phyloP scores from a whole-genome alignment of 2,888 invertebrate species.

The Aethes cnicana region DNA sequence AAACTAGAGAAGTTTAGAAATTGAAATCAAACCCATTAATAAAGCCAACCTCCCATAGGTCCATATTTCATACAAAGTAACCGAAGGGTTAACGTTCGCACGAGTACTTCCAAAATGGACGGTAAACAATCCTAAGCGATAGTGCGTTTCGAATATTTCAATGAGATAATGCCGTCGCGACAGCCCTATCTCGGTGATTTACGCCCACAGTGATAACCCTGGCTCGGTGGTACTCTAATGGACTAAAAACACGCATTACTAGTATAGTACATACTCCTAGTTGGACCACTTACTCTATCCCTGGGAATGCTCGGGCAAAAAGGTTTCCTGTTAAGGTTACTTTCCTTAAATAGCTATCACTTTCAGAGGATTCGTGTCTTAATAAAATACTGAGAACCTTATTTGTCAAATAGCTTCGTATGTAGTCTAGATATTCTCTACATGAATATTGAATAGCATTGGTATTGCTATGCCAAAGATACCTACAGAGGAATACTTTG shows the following conservation, averaged over 20 bases:
- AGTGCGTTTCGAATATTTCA: slow-evolving; percentile 45
- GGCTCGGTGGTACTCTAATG: slow-evolving; percentile 42
- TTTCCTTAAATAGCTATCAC: slow-evolving; percentile 15
- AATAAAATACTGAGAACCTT: too few relatives aligned
- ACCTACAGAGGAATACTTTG: too few relatives aligned
- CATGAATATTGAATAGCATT: too few relatives aligned
- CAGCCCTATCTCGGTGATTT: slow-evolving; percentile 40
- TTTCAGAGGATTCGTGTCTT: background rate
- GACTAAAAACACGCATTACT: slow-evolving; percentile 40
- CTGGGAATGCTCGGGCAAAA: slow-evolving; percentile 13
- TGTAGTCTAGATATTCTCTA: too few relatives aligned
- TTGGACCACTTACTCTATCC: slow-evolving; percentile 16
- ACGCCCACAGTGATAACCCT: slow-evolving; percentile 38
- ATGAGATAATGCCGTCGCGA: slow-evolving; percentile 39
- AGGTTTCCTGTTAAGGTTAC: slow-evolving; percentile 8
- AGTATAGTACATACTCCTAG: slow-evolving; percentile 11
- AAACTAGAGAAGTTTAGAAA: too few relatives aligned
- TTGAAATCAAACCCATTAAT: too few relatives aligned
- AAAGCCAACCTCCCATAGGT: too few relatives aligned
- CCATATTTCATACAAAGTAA: background rate
- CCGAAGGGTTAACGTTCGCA: slow-evolving; percentile 20
- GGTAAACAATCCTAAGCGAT: slow-evolving; percentile 27
- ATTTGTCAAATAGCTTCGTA: too few relatives aligned
- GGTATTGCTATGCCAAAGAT: too few relatives aligned
- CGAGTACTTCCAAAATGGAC: slow-evolving; percentile 9